These are phyloP conservation scores for Propsilocerus akamusi DNA, from an alignment of 1,140 invertebrate species.

Conservation along the genomic window DNA sequence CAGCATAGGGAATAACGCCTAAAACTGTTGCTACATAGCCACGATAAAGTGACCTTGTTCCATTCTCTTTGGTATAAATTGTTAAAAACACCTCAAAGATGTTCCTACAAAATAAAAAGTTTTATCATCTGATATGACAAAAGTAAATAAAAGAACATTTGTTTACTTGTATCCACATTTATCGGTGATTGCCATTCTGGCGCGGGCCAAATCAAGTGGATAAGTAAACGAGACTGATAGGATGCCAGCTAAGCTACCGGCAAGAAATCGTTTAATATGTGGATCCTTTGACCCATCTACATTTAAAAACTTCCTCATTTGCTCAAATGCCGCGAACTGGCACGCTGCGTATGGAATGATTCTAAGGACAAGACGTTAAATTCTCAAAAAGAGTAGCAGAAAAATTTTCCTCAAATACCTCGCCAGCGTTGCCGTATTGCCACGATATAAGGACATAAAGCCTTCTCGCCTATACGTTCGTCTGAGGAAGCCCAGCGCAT, in stretches of 20 bases:
- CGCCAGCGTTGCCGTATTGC: conserved; percentile 95
- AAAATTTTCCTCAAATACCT: no score
- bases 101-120: conserved; percentile 15
- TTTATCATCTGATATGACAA: conserved; percentile 5
- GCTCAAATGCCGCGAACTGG: conserved; percentile 93
- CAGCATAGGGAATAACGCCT: conserved; percentile 93
- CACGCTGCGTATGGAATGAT: conserved; percentile 95
- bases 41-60: conserved; percentile 57
- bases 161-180: conserved; percentile 33
- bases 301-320: conserved; percentile 68
- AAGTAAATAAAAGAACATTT: conserved; percentile 4
- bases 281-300: conserved; percentile 23
- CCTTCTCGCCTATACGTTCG: conserved; percentile 55
- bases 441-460: conserved; percentile 73
- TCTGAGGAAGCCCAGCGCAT: conserved; percentile 59
- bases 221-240: conserved; percentile 89
- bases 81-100: conserved; percentile 58
- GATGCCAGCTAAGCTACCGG: conserved; percentile 83
- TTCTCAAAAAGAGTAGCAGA: no score
- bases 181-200: conserved; percentile 91
- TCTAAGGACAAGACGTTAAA: no score
- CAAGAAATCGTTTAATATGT: conserved; percentile 44
- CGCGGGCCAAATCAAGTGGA: conserved; percentile 88
- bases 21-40: conserved; percentile 82
- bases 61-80: conserved; percentile 58